These are phyloP conservation scores for Pogonocichla stellata DNA, from an alignment of 2,113 vertebrate genomes.

Conservation along the genomic window DNA sequence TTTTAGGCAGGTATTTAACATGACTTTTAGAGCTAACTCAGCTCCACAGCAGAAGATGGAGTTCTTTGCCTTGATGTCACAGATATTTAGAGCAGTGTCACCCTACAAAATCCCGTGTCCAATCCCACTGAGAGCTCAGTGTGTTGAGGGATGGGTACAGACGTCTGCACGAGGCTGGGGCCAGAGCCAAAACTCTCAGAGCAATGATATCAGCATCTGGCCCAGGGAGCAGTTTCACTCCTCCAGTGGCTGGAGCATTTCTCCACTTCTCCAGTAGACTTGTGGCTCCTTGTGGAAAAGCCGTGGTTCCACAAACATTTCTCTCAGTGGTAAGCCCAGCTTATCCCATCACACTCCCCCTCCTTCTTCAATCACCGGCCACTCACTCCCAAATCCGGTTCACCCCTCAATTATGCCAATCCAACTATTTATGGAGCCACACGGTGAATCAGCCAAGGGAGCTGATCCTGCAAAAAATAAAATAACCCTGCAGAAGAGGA, in stretches of 20 bases:
- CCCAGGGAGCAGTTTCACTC: not conserved
- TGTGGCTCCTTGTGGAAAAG: conserved; percentile 48
- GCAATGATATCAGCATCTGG: conserved; percentile 7
- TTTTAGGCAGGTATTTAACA: not conserved
- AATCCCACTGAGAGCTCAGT: not conserved
- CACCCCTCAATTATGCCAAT: conserved; percentile 59
- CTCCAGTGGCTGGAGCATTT: not conserved
- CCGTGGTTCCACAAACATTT: conserved; percentile 22
- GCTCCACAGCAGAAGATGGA: not conserved
- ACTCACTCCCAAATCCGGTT: conserved; percentile 49
- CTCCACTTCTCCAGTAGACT: not conserved
- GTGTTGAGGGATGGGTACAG: not conserved
- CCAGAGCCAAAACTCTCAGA: not conserved
- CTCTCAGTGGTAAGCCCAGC: not conserved
- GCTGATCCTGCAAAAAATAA: conserved; percentile 46
- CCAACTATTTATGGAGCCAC: conserved; percentile 38
- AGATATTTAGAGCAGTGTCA: not conserved
- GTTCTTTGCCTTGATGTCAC: not conserved
- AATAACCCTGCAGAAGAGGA: not conserved
- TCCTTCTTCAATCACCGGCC: conserved; percentile 43
- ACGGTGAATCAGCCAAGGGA: conserved; percentile 12
- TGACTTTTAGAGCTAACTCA: not conserved
- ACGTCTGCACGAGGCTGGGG: not conserved
- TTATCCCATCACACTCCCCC: conserved; percentile 37
- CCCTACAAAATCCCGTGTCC: not conserved